Evolutionary conservation across 2,113 vertebrate species (phyloP).

Genomic region (Pteruthius melanotis): DNA sequence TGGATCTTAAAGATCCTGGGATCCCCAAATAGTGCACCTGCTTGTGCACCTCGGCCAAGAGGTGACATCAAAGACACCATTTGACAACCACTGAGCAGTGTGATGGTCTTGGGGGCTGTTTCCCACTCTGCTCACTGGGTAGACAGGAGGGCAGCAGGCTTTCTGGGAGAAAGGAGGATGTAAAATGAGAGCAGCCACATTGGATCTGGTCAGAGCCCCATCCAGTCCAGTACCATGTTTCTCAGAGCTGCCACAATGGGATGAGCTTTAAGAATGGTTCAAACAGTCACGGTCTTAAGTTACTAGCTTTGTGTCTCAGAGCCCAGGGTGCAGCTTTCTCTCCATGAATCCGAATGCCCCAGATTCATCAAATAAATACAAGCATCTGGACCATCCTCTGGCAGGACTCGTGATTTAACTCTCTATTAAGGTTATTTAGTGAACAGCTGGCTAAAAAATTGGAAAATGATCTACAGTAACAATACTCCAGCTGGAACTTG

Average conservation of each 20-base stretch:
- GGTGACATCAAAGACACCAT: accelerated
- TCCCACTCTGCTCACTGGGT: not conserved
- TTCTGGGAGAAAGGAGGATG: not conserved
- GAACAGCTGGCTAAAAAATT: not conserved
- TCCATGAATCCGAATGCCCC: not conserved
- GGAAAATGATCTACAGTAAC: not conserved
- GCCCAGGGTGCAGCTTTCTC: not conserved
- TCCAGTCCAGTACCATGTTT: not conserved
- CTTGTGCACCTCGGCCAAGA: not conserved
- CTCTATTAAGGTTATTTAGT: not conserved
- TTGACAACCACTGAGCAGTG: accelerated
- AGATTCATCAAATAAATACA: not conserved
- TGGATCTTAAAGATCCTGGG: not conserved
- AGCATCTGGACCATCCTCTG: not conserved
- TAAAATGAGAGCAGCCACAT: not conserved
- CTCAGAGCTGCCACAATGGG: not conserved
- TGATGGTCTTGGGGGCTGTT: not conserved
- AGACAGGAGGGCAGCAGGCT: not conserved
- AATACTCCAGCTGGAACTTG: not conserved
- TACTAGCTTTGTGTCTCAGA: not conserved
- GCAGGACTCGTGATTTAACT: not conserved
- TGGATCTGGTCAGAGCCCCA: not conserved
- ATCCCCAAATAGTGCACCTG: not conserved
- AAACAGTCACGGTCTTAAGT: not conserved
- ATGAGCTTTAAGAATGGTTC: not conserved